Base-by-base conservation (phyloP, 1,140 invertebrate genomes). In the Nixonia krombeini region DNA sequence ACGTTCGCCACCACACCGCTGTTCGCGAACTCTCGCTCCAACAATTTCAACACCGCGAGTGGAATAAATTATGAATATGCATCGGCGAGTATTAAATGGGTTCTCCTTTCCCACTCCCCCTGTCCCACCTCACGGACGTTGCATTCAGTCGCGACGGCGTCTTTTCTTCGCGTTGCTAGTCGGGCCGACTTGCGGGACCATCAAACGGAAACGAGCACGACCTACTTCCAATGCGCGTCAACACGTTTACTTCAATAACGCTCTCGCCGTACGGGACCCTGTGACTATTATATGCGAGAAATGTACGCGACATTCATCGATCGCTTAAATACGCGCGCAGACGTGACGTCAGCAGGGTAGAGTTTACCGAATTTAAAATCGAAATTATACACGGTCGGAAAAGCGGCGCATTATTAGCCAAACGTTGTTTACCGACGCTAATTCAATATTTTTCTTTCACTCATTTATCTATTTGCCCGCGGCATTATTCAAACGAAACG, bases 181-280 rank as follows among this genome's bases (percentile, higher is more conserved):
- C 52, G 55, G 9, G 49, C 26, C 12, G 26, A 42, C 35, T 17
- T 37, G 21, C 25, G 35, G 62, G 55, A 56, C 57, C 67, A 72
- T 73, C 63, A 57, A 74, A 70, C 68, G 66, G 71, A 78, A 81
- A 81, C 75, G 74, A 80, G 70, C 66, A 59, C 75, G 75, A 80
- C 78, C 80, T 56, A 82, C 53, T 77, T 82, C 73, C 17, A 37
- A 45, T 9, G 33, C 46, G 29, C 35, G 50, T 44, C 55, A 55
- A 55, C 63, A 66, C 63, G 58, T 55, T 67, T 67, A 56, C 56
- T 61, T 61, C 56, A 67, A 67, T 67, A 67, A 61, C 45, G 18
- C 31, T 37, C 46, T 67, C 56, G 21, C 51, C 64, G 56, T 56
- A 28, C 56, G 46, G 56, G 51, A 8, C 35, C 46, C 46, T 57